Evolutionary conservation across 92 coral and sea anemone species (phyloP), one percentile per base, ranked within the genome.

Genomic region (Galaxea fascicularis): DNA sequence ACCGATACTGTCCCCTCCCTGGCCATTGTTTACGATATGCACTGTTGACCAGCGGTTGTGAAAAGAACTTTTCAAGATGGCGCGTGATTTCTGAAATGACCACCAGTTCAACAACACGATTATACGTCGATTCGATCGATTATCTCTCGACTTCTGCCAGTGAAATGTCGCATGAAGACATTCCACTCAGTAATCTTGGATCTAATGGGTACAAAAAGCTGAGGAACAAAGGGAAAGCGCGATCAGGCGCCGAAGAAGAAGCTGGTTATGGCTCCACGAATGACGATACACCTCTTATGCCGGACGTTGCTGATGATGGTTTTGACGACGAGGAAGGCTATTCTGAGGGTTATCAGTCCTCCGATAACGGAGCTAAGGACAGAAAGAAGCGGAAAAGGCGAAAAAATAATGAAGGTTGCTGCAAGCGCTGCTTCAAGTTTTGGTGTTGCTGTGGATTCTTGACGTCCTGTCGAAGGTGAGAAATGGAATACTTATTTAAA

Each of bases 331-430:
- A 92, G 60, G 94, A 90, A 62, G 93, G 89, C 77, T 80, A 92
- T 31, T 92, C 98, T 27, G 98, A 92, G 71, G 98, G 98, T 45
- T 94, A 94, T 80, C 95, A 93, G 85, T 86, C 98, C 71, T 89
- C 98, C 45, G 91, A 80, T 76, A 88, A 88, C 39, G 90, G 90
- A 47, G 85, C 62, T 47, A 91, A 90, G 67, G 90, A 86, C 70
- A 39, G 86, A 39, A 89, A 90, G 78, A 88, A 69, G 25, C 66
- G 95, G 82, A 84, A 93, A 49, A 92, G 78, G 78, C 74, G 92
- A 51, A 85, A 84, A 57, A 81, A 82, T 46, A 94, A 88, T n/a
- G 85, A 85, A 78, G 87, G 95, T 47, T 82, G 87, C 78, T 90
- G 93, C 60, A 89, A 86, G 53, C 79, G 89, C 10, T 94, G 95